Evolutionary conservation across 2,797 vertebrate species (phyloP), one percentile per base, ranked within the genome.

Genomic region (Microctenopoma stevenorrisi): DNA sequence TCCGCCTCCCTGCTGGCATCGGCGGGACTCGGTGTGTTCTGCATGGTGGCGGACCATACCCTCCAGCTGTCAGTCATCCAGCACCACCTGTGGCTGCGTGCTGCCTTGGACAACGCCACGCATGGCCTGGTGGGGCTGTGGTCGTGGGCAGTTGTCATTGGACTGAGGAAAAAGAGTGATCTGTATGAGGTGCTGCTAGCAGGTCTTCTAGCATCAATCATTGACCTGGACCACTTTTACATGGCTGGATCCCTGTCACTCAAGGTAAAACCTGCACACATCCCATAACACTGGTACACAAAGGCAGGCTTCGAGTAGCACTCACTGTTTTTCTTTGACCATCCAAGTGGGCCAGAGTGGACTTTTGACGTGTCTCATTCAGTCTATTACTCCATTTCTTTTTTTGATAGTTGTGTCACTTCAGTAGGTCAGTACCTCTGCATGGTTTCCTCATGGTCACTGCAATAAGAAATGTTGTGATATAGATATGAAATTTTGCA

Each of bases 151-250:
- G 92, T 97, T 25, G 96, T 98, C 49, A 94, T 94, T 43, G 97
- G 98, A 71, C 90, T 98, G 58, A 93, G 94, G 88, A 98, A 98
- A 88, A 98, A 91, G 89, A 96, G 95, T 25, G 96, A 98, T 76
- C 83, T 97, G 70, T 96, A 95, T 64, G 97, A 99, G 88, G 93
- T 97, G 18, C 80, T 95, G 30, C 90, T 99, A 77, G 97, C 97
- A 5, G 97, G 96, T 5, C 94, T 97, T 58, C 94, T 99, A 47
- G 95, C 97, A 3, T 97, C 96, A 1, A 68, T 96, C 71, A 96
- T 99, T 70, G 98, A 99, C 68, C 70, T 98, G 77, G 98, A 99
- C 82, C 97, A 99, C 88, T 99, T 99, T 88, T 91, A 97, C 64
- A 85, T 94, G 89, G 97, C 98, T 57, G 94, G 96, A 64, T 98